Conservation (phyloP, 2,888 invertebrate genomes). For the Drosophila ustulata region DNA sequence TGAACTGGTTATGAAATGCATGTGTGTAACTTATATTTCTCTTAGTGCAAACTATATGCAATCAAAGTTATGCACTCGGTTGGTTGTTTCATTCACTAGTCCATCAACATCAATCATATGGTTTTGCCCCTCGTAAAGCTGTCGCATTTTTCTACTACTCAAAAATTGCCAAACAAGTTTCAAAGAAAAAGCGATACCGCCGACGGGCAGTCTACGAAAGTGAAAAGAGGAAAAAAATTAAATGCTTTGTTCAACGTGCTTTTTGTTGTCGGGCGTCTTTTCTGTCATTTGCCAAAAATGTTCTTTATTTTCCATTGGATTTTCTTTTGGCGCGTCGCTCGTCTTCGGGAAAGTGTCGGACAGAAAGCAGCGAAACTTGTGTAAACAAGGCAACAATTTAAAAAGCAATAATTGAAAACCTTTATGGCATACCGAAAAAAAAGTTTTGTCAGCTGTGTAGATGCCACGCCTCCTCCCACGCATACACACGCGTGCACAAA, state of each 20-base stretch:
- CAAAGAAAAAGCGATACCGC: conserved; percentile 22
- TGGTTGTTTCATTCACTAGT: conserved; percentile 4
- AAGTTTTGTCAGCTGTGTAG: conserved; percentile 61
- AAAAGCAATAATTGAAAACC: conserved; percentile 73
- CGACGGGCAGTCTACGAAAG: conserved; percentile 41
- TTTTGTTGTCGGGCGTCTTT: conserved; percentile 12
- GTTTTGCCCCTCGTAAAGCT: not conserved
- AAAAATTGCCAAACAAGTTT: conserved; percentile 14
- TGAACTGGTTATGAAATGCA: not conserved
- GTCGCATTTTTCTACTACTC: conserved; percentile 5
- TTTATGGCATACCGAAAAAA: conserved; percentile 62
- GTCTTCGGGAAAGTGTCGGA: conserved; percentile 45
- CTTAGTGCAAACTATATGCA: not conserved
- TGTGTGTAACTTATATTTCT: too few species aligned
- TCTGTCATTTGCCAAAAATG: conserved; percentile 43
- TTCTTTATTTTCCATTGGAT: conserved; percentile 11
- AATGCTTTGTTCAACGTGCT: conserved; percentile 59
- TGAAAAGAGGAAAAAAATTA: conserved; percentile 45
- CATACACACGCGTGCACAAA: not conserved
- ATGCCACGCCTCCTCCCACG: conserved; percentile 39
- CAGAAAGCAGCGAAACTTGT: conserved; percentile 54
- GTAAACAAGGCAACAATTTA: conserved; percentile 70
- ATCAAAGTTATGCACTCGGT: not conserved
- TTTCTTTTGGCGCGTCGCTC: conserved; percentile 24
- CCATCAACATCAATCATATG: conserved; percentile 42